Evolutionary conservation across 1,140 invertebrate genomes (phyloP), one percentile per base, ranked within the genome.

Genomic region (Globodera rostochiensis): DNA sequence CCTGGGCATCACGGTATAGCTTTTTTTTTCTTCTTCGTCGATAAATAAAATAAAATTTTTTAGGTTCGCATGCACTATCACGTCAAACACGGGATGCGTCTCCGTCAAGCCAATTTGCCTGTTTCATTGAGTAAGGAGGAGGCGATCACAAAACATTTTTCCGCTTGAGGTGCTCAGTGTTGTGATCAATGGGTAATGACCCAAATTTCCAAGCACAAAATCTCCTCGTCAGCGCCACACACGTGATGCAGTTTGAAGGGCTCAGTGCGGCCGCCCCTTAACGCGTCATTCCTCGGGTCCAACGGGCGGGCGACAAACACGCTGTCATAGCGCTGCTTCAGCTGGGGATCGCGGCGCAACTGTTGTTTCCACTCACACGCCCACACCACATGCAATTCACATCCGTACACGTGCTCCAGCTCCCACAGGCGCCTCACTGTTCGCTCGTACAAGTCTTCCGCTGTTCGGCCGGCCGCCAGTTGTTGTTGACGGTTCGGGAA

Each of bases 21-120:
- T n/a, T n/a, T n/a, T n/a, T n/a, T n/a, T n/a, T n/a, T n/a, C n/a
- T n/a, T n/a, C n/a, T n/a, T n/a, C n/a, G n/a, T n/a, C 45, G n/a
- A n/a, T n/a, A 69, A 69, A 69, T 25, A 25, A 69, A 69, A 73
- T 5, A n/a, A 7, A 8, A 60, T 11, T 6, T 4, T 60, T 50
- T 6, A 73, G 73, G 73, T 73, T 7, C n/a, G 73, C n/a, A 53
- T 49, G 25, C 53, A 73, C 25, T 73, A 73, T 25, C 36, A 73
- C 7, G 21, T 73, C n/a, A 73, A 73, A 8, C 73, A 73, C 21
- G 53, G 53, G 6, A 50, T 73, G 3, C 15, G 53, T 7, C 21
- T 73, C n/a, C 73, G 73, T 6, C 73, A 73, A 7, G n/a, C 73
- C n/a, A 50, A 21, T 45, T 8, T 73, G 53, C 73, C 73, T 73